These are phyloP conservation scores for Blastobasis adustella DNA, from an alignment of 2,888 invertebrate species.

Conservation along the genomic window DNA sequence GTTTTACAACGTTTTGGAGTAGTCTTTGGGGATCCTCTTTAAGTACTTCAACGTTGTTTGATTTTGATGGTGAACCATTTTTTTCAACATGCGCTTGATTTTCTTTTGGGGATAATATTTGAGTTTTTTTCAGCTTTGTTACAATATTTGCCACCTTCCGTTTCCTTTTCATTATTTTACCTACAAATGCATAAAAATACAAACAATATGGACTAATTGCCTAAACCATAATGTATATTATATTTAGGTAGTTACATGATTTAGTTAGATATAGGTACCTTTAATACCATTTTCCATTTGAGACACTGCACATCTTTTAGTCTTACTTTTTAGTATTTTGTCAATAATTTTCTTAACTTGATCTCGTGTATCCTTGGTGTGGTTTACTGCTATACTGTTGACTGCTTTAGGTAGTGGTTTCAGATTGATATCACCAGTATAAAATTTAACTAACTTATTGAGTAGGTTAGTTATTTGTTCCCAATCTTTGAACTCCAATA, in stretches of 20 bases:
- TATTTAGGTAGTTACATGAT: not conserved
- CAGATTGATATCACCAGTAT: constrained; percentile 32
- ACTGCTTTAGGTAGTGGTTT: constrained; percentile 22
- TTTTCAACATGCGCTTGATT: no score
- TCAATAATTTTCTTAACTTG: constrained; percentile 58
- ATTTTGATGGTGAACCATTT: no score
- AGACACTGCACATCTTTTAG: constrained; percentile 34
- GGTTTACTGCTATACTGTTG: constrained; percentile 12
- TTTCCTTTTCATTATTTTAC: constrained; percentile 43
- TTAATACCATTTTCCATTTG: constrained; percentile 55
- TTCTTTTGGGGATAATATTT: no score
- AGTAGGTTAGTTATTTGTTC: constrained; percentile 40
- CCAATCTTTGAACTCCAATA: constrained; percentile 75
- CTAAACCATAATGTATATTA: not conserved
- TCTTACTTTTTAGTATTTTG: constrained; percentile 48
- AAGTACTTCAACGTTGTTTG: no score
- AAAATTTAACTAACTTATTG: constrained; percentile 47
- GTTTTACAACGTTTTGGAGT: constrained; percentile 9
- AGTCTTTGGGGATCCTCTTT: not conserved
- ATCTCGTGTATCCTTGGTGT: constrained; percentile 29
- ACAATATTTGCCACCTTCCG: constrained; percentile 7
- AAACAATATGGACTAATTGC: not conserved
- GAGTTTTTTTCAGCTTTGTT: constrained; percentile 7
- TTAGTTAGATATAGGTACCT: constrained; percentile 33
- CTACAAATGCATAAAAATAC: constrained; percentile 22